Percentiles rank a stretch among this genome's conserved stretches.
Evolutionary conservation across 2,113 vertebrate genomes (phyloP).

Genomic region (Dissostichus mawsoni): DNA sequence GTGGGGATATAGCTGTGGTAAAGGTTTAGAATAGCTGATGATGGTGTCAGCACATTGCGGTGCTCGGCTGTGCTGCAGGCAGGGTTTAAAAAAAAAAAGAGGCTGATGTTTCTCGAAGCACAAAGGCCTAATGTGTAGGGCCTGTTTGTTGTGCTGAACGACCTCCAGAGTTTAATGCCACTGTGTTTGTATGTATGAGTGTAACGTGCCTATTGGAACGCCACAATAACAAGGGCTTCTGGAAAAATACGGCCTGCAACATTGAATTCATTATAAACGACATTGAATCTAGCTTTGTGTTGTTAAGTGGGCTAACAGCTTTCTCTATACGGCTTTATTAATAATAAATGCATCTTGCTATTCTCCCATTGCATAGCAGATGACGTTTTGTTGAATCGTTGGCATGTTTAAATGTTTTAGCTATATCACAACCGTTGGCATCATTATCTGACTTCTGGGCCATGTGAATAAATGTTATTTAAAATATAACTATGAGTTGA

Average conservation of each 20-base stretch:
- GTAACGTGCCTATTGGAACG: slow-evolving; percentile 12
- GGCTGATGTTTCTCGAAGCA: slow-evolving; percentile 75
- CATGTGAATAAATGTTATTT: not conserved
- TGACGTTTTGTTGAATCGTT: not conserved
- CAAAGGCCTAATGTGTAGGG: slow-evolving; percentile 76
- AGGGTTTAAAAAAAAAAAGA: slow-evolving; percentile 66
- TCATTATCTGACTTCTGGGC: not conserved
- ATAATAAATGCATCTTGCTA: not conserved
- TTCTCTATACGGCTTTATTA: not conserved
- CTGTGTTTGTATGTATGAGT: slow-evolving; percentile 52
- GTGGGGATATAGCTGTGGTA: slow-evolving; percentile 58
- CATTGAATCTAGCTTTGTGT: slow-evolving; percentile 10
- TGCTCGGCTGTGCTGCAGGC: slow-evolving; percentile 73
- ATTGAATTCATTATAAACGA: slow-evolving; percentile 12
- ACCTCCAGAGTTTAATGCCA: slow-evolving; percentile 45
- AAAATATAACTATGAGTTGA: not conserved
- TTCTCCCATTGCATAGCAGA: not conserved
- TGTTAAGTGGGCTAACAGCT: not conserved
- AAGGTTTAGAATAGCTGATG: slow-evolving; percentile 73
- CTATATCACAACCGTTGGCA: not conserved
- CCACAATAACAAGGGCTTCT: slow-evolving; percentile 26
- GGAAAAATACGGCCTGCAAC: not conserved
- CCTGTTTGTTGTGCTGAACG: slow-evolving; percentile 55
- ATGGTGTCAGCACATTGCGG: slow-evolving; percentile 81
- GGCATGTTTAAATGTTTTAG: not conserved